phyloP scores from a whole-genome alignment of 1,140 invertebrate genomes.

The Calosoma granatense region DNA sequence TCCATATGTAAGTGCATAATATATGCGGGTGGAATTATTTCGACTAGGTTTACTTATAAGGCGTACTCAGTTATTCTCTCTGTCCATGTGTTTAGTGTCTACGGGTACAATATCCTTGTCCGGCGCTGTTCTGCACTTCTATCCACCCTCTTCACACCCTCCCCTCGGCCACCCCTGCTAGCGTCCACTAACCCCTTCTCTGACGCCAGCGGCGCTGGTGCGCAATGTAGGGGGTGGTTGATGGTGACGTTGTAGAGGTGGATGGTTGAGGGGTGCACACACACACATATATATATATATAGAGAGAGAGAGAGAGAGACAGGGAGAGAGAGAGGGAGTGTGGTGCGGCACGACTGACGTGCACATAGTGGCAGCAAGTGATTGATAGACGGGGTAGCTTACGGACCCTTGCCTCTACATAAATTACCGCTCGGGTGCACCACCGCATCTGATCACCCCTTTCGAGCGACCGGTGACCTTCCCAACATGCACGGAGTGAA shows the following conservation, averaged over 20 bases:
- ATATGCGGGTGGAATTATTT: no score
- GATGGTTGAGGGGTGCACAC: not conserved
- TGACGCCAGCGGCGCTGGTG: not conserved
- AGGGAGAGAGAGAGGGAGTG: no score
- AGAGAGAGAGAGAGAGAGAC: no score
- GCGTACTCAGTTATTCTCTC: no score
- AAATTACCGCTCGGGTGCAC: not conserved
- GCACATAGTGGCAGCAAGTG: not conserved
- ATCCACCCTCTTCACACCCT: not conserved
- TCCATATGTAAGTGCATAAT: no score
- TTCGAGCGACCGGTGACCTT: no score
- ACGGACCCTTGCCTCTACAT: not conserved
- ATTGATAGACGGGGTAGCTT: not conserved
- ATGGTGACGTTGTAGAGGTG: no score
- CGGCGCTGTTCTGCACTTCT: not conserved
- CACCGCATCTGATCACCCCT: not conserved
- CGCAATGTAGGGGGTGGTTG: not conserved
- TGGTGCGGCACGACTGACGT: no score
- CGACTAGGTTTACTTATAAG: no score
- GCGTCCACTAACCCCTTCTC: not conserved
- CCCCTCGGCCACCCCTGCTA: not conserved
- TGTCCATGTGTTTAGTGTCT: not conserved
- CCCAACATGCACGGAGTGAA: no score
- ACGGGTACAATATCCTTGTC: not conserved
- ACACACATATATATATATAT: no score